Percentiles rank a stretch among this genome's conserved stretches.
Conservation (phyloP, 2,797 vertebrate genomes). For the Urocyon cinereoargenteus region DNA sequence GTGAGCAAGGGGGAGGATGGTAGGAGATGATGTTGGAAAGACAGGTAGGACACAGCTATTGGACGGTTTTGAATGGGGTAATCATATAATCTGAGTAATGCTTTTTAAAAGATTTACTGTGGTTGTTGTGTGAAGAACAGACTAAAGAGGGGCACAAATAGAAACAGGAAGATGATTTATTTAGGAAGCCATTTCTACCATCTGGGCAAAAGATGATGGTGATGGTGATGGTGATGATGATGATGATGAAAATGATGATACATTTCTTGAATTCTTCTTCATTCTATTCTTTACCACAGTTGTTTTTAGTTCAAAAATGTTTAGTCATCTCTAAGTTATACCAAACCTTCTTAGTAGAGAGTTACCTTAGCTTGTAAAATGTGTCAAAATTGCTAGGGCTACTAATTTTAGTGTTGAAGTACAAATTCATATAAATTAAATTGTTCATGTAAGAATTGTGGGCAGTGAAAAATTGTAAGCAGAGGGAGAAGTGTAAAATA, state of each 20-base stretch:
- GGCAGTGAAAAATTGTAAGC: background rate
- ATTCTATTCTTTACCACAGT: background rate
- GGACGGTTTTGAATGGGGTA: background rate
- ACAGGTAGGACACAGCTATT: background rate
- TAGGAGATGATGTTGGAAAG: background rate
- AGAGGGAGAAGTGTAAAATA: background rate
- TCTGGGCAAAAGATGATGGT: background rate
- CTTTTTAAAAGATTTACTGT: constrained; percentile 1
- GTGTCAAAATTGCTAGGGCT: background rate
- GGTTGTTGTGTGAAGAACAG: background rate
- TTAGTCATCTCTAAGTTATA: background rate
- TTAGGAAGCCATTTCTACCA: background rate
- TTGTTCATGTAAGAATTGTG: background rate
- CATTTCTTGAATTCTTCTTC: background rate
- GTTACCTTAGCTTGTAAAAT: background rate
- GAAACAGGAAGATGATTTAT: background rate
- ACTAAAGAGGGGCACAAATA: background rate
- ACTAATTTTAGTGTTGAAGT: background rate
- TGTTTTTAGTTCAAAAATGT: background rate
- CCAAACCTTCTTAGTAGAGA: background rate
- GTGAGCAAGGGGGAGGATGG: background rate
- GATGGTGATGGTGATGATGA: background rate
- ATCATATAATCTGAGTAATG: background rate
- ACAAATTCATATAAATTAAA: constrained; percentile 3
- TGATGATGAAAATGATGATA: background rate